Evolutionary conservation across 92 coral and sea anemone genomes (phyloP).

Genomic region (Epizoanthus illoricatus): DNA sequence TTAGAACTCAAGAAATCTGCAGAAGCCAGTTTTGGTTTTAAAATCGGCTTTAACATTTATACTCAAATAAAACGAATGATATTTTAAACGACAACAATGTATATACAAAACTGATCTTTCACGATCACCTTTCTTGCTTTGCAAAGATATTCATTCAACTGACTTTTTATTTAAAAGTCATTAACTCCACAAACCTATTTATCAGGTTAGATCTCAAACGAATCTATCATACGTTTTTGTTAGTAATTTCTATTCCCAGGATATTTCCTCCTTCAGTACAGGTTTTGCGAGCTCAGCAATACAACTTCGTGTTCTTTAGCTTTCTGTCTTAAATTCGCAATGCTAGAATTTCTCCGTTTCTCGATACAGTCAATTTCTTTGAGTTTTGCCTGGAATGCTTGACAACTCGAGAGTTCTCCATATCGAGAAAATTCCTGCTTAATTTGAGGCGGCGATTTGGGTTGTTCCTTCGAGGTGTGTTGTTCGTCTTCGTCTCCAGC

Average conservation of each 20-base stretch:
- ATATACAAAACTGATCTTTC: too few relatives aligned
- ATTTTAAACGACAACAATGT: too few relatives aligned
- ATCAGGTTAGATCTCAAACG: too few relatives aligned
- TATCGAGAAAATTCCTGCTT: slow-evolving; percentile 61
- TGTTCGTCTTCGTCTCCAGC: slow-evolving; percentile 27
- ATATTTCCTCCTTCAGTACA: neutral
- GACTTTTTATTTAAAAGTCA: neutral
- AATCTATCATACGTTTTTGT: too few relatives aligned
- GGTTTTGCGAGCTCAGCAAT: slow-evolving; percentile 41
- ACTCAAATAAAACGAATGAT: too few relatives aligned
- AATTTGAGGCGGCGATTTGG: slow-evolving; percentile 38
- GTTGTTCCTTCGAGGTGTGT: slow-evolving; percentile 1
- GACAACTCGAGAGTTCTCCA: slow-evolving; percentile 18
- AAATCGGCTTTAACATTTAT: too few relatives aligned
- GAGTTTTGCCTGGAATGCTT: slow-evolving; percentile 34
- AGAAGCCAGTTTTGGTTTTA: neutral
- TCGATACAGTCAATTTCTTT: slow-evolving; percentile 63
- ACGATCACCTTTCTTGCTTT: too few relatives aligned
- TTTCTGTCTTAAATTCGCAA: slow-evolving; percentile 76
- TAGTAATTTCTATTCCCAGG: neutral
- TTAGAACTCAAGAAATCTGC: neutral
- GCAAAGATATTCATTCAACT: too few relatives aligned
- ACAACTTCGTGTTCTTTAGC: slow-evolving; percentile 86
- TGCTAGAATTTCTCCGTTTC: slow-evolving; percentile 72
- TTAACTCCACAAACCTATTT: neutral